Base-by-base conservation (phyloP, 1,140 invertebrate genomes). In the Euura lappo region DNA sequence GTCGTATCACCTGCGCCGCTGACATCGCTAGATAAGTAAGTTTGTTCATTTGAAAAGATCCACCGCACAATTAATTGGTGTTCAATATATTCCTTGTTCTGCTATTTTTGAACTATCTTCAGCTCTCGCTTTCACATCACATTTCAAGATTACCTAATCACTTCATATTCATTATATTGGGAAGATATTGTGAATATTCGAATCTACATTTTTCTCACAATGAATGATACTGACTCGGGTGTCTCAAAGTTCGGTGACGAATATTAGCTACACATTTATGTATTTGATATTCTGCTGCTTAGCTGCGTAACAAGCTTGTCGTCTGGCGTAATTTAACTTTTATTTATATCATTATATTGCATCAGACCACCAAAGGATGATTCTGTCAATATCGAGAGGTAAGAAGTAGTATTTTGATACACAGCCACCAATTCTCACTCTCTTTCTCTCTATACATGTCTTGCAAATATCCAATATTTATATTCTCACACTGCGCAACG, bases 21-120 rank as follows among this genome's bases (percentile, higher is more conserved):
- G 3, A 89, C 89, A 3, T 89, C 89, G 45, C 83, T 92, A 6
- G 91, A 92, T 64, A 90, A 86, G 89, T 90, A 85, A 71, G 83
- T 77, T 68, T 45, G 66, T 13, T 66, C 42, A 60, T 3, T 60
- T 60, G 13, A 11, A 43, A 73, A 13, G 10, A 51, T 66, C 8
- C 28, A 45, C 70, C 75, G 72, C 51, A 65, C 28, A 72, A 68
- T 72, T 73, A 65, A 70, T 70, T 44, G 7, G 10, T 65, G 44
- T 65, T 71, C 68, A 11, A 60, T 0, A 11, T 11, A 60, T 6
- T 60, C 13, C 13, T n/a, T 60, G 13, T 60, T n/a, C 51, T 60
- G 2, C 6, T 60, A 11, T 6, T 70, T 45, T 60, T 1, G 69
- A 69, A 69, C 51, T 65, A 64, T 51, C 0, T 68, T 70, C 43